phyloP scores from a whole-genome alignment of 1,140 invertebrate species.

The Ostrea edulis region DNA sequence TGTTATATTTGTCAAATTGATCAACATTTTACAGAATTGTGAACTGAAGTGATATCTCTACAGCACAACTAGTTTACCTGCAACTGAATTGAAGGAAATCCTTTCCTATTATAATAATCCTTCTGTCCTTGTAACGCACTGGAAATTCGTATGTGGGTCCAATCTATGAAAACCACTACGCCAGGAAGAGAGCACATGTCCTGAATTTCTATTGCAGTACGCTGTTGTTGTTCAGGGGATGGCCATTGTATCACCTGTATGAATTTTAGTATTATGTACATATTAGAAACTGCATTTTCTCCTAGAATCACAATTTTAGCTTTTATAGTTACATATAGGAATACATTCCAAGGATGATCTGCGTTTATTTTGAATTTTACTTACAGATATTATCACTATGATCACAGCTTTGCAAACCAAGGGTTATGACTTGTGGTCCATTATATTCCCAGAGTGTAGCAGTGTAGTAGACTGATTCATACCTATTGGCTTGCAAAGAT shows the following conservation, averaged over 20 bases:
- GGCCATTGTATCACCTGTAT: constrained; percentile 47
- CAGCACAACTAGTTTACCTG: too few relatives aligned
- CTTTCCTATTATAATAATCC: constrained; percentile 50
- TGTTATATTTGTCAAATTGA: too few relatives aligned
- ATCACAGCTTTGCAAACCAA: too few relatives aligned
- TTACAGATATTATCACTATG: too few relatives aligned
- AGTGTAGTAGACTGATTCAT: too few relatives aligned
- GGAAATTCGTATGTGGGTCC: constrained; percentile 48
- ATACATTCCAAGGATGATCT: too few relatives aligned
- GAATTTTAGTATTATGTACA: neutral
- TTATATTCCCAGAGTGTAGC: too few relatives aligned
- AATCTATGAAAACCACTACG: constrained; percentile 38
- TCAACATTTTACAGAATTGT: too few relatives aligned
- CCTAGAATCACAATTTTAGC: neutral
- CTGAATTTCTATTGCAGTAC: constrained; percentile 41
- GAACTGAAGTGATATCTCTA: too few relatives aligned
- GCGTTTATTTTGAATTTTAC: neutral
- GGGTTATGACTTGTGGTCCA: too few relatives aligned
- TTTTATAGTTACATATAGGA: too few relatives aligned
- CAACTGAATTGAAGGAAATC: constrained; percentile 45
- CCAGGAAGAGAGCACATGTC: constrained; percentile 31
- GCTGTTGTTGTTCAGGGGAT: constrained; percentile 1
- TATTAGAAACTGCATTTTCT: neutral
- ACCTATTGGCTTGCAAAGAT: too few relatives aligned
- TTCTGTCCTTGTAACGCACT: constrained; percentile 44